Base-by-base conservation (phyloP, 2,888 invertebrate genomes). In the Lordiphosa andalusiaca region DNA sequence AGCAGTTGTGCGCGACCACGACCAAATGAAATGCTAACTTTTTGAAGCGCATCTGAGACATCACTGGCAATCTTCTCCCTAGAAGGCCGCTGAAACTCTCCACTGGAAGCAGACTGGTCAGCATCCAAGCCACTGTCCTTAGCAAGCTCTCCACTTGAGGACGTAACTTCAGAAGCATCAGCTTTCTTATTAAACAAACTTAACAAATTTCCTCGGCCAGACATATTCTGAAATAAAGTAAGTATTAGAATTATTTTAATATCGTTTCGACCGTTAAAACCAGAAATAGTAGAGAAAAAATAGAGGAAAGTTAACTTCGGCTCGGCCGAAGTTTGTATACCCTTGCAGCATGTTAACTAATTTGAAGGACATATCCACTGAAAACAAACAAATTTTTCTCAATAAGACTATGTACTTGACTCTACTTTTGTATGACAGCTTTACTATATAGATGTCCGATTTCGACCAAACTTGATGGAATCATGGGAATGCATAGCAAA, bases 1-100 rank as follows among this genome's bases (percentile, higher is more conserved):
- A 82, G 30, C 4, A 77, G 21, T n/a, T 52, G 12, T 10, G 62
- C 78, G 3, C 64, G 67, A 1, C 84, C 84, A 12, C 84, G 73
- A 12, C 84, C 84, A 39, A 44, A 42, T 1, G 78, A 52, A 12
- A 76, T 21, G n/a, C 21, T 62, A 0, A 65, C 10, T 37, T 56
- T 61, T 35, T 63, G 40, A 16, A 73, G 12, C 10, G 53, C 9
- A 36, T 23, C 13, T 13, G 52, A 16, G 10, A 76, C 30, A 3
- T 80, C 67, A 38, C 12, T 52, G 12, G 30, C 41, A 35, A 50
- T 49, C 12, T 21, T 33, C 2, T 53, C 25, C 12, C 37, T 37
- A 1, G 23, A 25, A n/a, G 21, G 10, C 30, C n/a, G 51, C 5
- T 41, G 21, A 56, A 38, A 48, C 16, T 62, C 59, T 19, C 21